A percentile compares a stretch with the other conserved stretches of the same genome.
These are phyloP conservation scores for Chironomus riparius DNA, from an alignment of 2,888 invertebrate species.

Conservation along the genomic window DNA sequence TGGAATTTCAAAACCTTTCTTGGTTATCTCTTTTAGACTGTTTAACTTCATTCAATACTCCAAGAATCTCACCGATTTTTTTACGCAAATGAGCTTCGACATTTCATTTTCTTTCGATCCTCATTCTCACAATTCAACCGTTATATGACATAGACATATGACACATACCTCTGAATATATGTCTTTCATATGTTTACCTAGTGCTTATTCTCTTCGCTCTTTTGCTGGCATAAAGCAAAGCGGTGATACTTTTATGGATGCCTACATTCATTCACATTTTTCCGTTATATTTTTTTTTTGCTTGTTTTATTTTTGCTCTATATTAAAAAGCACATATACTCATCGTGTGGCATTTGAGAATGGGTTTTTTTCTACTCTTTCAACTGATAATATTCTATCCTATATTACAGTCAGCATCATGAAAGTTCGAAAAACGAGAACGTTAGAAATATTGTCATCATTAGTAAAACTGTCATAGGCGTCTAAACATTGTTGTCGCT, in stretches of 20 bases:
- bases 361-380: neutral
- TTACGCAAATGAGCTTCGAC: neutral
- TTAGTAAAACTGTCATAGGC: neutral
- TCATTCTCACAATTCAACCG: conserved; percentile 3
- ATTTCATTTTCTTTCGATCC: neutral
- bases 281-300: conserved; percentile 3
- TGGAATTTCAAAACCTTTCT: too few relatives aligned
- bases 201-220: neutral
- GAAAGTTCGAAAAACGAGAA: neutral
- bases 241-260: conserved; percentile 3
- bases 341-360: neutral
- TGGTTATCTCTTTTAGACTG: too few relatives aligned
- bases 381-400: neutral
- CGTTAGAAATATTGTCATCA: neutral
- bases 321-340: neutral
- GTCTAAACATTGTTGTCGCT: too few relatives aligned
- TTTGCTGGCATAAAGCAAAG: neutral
- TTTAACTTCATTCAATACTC: neutral
- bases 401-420: neutral
- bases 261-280: neutral
- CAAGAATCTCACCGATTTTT: neutral
- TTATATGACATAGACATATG: conserved; percentile 23
- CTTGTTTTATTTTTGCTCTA: neutral
- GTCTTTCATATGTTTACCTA: neutral
- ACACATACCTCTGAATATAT: conserved; percentile 11